Base-by-base conservation (phyloP, 92 coral and sea anemone species). In the Epizoanthus ramosus region DNA sequence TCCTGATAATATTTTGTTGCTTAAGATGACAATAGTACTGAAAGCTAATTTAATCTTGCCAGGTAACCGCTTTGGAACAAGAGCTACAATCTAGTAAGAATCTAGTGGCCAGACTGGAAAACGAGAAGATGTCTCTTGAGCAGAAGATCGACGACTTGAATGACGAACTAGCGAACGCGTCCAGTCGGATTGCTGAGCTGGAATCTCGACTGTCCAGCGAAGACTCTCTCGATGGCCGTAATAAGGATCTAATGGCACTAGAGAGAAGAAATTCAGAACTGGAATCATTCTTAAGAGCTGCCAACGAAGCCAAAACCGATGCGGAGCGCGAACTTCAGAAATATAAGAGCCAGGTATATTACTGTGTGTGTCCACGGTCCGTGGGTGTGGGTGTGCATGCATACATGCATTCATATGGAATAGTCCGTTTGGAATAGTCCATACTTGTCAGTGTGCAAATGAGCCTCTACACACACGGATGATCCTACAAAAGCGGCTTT, bases 201-300 rank as follows among this genome's bases (percentile, higher is more conserved):
- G 95, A 91, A 63, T 77, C 92, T 28, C 91, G 90, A 39, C 92
- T 93, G 24, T 83, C 89, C 12, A 85, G 85, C 52, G 87, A 88
- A 24, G 91, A 87, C 53, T 73, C 87, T 21, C 86, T 74, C 5
- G 95, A 91, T 21, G 82, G 87, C 43, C 80, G 85, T 8, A 77
- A 83, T 63, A 84, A 80, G 61, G 90, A 86, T 54, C 87, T 75
- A 39, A 83, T 89, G 35, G 81, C 83, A 35, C 81, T 86, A 9
- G 75, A 89, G 57, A 72, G 86, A 25, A 82, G 81, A 41, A 71
- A 86, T 33, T 71, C 93, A n/a, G 93, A 89, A 69, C 79, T 89
- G 50, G 93, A 89, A 58, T 85, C 93, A 57, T 92, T 92, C 63
- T 90, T 93, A 15, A 90, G 90, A 77, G 83, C 92, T 1, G 98